Percentiles rank a stretch among this genome's conserved stretches.
Evolutionary conservation across 2,888 invertebrate genomes (phyloP).

Genomic region (Agriopis aurantiaria): DNA sequence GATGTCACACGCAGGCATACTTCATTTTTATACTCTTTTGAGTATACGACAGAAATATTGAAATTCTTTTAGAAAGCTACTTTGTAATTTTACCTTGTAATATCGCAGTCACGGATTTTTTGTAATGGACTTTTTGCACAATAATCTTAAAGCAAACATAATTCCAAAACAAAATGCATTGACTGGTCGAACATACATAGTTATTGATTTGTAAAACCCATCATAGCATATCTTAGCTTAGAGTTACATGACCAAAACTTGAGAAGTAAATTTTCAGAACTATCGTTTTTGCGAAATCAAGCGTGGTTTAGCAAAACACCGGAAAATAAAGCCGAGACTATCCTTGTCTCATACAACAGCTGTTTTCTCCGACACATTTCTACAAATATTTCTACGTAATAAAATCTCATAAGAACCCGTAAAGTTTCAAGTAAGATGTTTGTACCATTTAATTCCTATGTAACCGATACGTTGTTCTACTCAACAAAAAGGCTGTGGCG

Average conservation of each 20-base stretch:
- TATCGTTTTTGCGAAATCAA: background rate
- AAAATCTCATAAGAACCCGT: slow-evolving; percentile 30
- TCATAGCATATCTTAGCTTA: background rate
- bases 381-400: slow-evolving; percentile 17
- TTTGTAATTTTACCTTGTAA: background rate
- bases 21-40: slow-evolving; percentile 47
- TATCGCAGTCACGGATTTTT: too few species aligned
- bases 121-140: too few species aligned
- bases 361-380: slow-evolving; percentile 12
- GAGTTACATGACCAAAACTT: background rate
- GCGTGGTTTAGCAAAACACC: background rate
- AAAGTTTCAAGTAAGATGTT: slow-evolving; percentile 45
- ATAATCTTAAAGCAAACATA: too few species aligned
- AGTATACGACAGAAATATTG: slow-evolving; percentile 2
- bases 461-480: slow-evolving; percentile 54
- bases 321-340: slow-evolving; percentile 2
- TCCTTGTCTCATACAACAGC: background rate
- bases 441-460: slow-evolving; percentile 51
- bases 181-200: too few species aligned
- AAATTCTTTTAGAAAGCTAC: slow-evolving; percentile 4
- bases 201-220: background rate
- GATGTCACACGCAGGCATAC: slow-evolving; percentile 58
- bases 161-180: too few species aligned
- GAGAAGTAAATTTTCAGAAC: too few species aligned
- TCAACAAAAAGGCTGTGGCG: slow-evolving; percentile 53